Evolutionary conservation across 1,140 invertebrate genomes (phyloP).

Genomic region (Ceratosolen fusciceps): DNA sequence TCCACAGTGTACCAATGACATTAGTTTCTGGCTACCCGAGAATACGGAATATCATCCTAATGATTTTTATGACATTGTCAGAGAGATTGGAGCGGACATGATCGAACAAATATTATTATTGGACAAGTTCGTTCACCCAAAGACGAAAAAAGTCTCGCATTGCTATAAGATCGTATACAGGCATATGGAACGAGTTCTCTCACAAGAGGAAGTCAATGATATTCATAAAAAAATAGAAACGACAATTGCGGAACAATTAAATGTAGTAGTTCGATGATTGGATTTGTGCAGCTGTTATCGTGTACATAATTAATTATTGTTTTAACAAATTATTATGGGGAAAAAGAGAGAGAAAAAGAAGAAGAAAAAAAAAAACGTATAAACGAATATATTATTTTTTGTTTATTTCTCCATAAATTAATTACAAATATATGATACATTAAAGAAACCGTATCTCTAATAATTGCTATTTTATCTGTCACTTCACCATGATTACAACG

Average conservation of each 20-base stretch:
- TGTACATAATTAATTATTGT: slow-evolving; percentile 24
- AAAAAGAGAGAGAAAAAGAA: too few relatives aligned
- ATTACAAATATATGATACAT: slow-evolving; percentile 60
- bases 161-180: slow-evolving; percentile 96
- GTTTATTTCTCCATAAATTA: slow-evolving; percentile 65
- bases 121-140: slow-evolving; percentile 91
- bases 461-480: slow-evolving; percentile 55
- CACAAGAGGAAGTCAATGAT: slow-evolving; percentile 88
- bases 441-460: slow-evolving; percentile 58
- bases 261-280: slow-evolving; percentile 80
- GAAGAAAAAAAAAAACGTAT: too few relatives aligned
- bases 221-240: slow-evolving; percentile 86
- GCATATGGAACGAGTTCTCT: slow-evolving; percentile 91
- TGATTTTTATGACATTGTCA: slow-evolving; percentile 96
- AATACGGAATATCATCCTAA: slow-evolving; percentile 80
- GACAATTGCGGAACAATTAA: slow-evolving; percentile 74
- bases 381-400: slow-evolving; percentile 64
- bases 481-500: slow-evolving; percentile 57
- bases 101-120: slow-evolving; percentile 92
- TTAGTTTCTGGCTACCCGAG: slow-evolving; percentile 96
- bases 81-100: slow-evolving; percentile 88
- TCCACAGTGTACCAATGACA: slow-evolving; percentile 92
- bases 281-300: neutral
- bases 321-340: slow-evolving; percentile 34
- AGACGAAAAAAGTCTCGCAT: slow-evolving; percentile 86